Evolutionary conservation across 92 coral and sea anemone genomes (phyloP), one percentile per base, ranked within the genome.

Genomic region (Epizoanthus illoricatus): DNA sequence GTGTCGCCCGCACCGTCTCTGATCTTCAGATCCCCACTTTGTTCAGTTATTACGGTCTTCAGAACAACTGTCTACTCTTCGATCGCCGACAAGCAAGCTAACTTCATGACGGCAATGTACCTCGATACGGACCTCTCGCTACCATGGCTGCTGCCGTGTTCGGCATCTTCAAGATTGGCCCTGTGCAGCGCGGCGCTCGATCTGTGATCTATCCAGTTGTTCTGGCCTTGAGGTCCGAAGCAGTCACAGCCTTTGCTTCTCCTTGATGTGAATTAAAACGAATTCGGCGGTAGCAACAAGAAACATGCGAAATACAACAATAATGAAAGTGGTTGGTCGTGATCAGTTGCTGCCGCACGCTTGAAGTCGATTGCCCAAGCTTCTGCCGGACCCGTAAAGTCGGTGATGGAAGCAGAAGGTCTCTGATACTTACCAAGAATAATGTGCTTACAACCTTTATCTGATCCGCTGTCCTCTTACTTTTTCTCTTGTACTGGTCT

Each of bases 311-410:
- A 33, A 68, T 9, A 68, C 21, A 39, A 15, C 73, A 78, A 52
- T 52, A 52, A 39, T 41, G 33, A 60, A 62, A 42, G 82, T 19
- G 20, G 49, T 42, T 78, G 62, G 82, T 64, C 15, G 39, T 78
- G 72, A 70, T 64, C 15, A 24, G 82, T 78, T 57, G 69, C 61
- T 21, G 10, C 73, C 73, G 28, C 73, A 39, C 17, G 42, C 57
- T 7, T 57, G 17, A 66, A 62, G 82, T 59, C 45, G 33, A 57
- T 39, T 5, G 0, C 21, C 66, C 15, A 59, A 78, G 71, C 82
- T 78, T 63, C 82, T 62, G 82, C 60, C 39, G 65, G 72, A 63
- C 71, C 60, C 82, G 71, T 72, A 78, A 63, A 78, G 66, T 4
- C n/a, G 8, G 23, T 42, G 71, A 61, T 52, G 56, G 54, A 16